Evolutionary conservation across 2,888 invertebrate genomes (phyloP), one percentile per base, ranked within the genome.

Genomic region (Acrobasis consociella): DNA sequence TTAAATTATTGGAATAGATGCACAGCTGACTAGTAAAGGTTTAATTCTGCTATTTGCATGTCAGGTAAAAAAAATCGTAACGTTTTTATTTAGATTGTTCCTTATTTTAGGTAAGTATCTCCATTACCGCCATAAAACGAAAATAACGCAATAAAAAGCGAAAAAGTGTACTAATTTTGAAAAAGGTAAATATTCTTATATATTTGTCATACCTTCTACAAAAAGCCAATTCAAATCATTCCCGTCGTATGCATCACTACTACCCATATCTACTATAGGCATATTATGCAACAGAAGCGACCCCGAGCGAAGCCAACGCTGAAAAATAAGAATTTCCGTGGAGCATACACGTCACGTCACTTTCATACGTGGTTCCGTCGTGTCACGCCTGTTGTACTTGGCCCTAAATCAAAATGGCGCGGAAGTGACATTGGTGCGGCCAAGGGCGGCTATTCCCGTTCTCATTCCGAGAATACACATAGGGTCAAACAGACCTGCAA

Each of bases 401-500:
- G 85, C 82, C 71, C 66, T 69, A 73, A 77, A 74, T 85, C 82
- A 83, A 83, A 70, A 70, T 70, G 69, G 69, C 67, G 65, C 73
- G 76, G 75, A 80, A 78, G 65, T 68, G 53, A 63, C 65, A 58
- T 38, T 66, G 66, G 69, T 69, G 70, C 70, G 75, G 77, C 79
- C 81, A 81, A 80, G 82, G 79, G 72, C 80, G 72, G 60, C 71
- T 78, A 74, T 74, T 78, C 73, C 72, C 69, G 74, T 73, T 69
- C 55, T 65, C 63, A 65, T 67, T 56, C 65, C 46, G 13, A 49
- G 31, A 55, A 62, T 62, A 59, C 50, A 62, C 58, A 46, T 52
- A 52, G 51, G 51, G 60, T 60, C 17, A 39, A 31, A 49, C 31
- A 31, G 31, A 31, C 31, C 31, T 31, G 31, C 31, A 31, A 31